phyloP scores from a whole-genome alignment of 2,113 vertebrate genomes.

The Pachycephala philippinensis region DNA sequence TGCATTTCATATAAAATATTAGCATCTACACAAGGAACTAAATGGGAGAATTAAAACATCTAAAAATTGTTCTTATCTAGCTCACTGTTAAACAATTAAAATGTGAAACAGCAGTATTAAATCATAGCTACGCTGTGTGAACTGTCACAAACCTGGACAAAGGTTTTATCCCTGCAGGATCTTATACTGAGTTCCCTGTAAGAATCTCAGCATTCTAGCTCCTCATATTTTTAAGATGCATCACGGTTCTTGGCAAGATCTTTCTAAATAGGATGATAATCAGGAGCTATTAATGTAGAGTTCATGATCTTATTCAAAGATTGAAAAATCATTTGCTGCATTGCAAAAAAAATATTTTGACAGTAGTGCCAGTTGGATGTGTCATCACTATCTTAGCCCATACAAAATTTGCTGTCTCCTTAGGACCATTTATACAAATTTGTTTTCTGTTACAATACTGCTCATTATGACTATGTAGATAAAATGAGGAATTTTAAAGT shows the following conservation, averaged over 20 bases:
- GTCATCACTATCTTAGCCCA: neutral
- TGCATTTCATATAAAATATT: neutral
- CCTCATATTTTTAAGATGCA: neutral
- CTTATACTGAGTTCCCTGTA: neutral
- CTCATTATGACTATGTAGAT: neutral
- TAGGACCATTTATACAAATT: neutral
- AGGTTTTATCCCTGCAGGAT: neutral
- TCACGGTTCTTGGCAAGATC: neutral
- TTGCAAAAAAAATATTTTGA: neutral
- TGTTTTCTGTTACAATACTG: neutral
- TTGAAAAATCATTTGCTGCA: neutral
- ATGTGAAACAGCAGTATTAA: neutral
- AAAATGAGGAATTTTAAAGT: neutral
- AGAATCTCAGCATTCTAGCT: neutral
- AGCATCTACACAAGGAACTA: neutral
- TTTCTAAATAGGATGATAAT: neutral
- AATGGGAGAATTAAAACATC: neutral
- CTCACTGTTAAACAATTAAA: neutral
- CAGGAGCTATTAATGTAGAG: neutral
- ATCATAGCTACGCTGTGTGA: neutral
- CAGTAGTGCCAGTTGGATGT: neutral
- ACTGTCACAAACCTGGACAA: neutral
- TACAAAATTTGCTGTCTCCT: neutral
- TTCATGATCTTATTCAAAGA: neutral
- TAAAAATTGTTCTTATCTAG: neutral